Conservation (phyloP, 2,113 vertebrate genomes). For the Penelope pileata region DNA sequence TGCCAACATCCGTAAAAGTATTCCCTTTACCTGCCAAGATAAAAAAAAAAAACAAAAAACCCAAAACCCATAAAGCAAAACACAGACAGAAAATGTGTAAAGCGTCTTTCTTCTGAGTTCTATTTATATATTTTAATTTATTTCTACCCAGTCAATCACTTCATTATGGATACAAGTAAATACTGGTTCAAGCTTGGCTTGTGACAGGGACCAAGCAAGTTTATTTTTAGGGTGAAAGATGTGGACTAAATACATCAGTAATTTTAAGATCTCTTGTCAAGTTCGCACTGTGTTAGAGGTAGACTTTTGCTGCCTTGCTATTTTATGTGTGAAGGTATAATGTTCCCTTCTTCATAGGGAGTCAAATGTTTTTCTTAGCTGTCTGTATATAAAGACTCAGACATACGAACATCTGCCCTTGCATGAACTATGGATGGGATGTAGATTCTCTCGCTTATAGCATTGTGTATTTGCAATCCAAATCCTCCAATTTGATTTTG, state of each 20-base stretch:
- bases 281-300: background rate
- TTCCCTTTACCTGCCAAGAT: background rate
- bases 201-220: background rate
- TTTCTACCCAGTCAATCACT: background rate
- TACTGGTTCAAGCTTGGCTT: background rate
- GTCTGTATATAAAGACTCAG: background rate
- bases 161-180: background rate
- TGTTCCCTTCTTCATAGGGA: background rate
- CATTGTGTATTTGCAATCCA: background rate
- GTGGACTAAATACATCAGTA: background rate
- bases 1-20: slow-evolving; percentile 33
- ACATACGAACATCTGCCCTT: background rate
- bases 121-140: background rate
- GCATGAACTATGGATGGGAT: background rate
- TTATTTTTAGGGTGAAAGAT: background rate
- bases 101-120: background rate
- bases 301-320: background rate
- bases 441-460: background rate
- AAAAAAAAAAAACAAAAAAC: background rate
- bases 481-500: background rate
- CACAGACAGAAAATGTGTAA: background rate
- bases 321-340: background rate
- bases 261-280: background rate
- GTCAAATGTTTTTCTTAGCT: background rate
- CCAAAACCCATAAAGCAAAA: background rate